Evolutionary conservation across 2,113 vertebrate genomes (phyloP), one percentile per base, ranked within the genome.

Genomic region (pig (Sus scrofa)): DNA sequence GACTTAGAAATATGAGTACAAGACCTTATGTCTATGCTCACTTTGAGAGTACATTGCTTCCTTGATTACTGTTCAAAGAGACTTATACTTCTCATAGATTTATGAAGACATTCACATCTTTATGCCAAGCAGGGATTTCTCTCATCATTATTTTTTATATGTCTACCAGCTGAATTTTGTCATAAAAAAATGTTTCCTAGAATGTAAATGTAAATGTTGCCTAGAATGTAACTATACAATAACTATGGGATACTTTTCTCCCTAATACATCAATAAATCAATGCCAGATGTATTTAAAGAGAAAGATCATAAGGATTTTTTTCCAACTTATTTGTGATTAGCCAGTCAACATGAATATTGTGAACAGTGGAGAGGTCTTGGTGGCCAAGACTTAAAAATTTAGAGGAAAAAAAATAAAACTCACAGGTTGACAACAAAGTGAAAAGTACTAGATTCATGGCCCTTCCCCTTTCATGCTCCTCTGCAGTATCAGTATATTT

Each of bases 91-190:
- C 18, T 54, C 65, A 70, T 27, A 94, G 89, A 90, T 97, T 96
- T 97, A 82, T 91, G 62, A 96, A 96, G 86, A 96, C 52, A 92
- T 24, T 84, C 74, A 89, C n/a, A 70, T 93, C 54, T 95, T 95
- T 88, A 83, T 93, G 24, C 30, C 39, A 56, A 74, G 34, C 34
- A 90, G 26, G 78, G 18, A 91, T 93, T 96, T 95, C 54, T 96
- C 27, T 58, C 56, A 65, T 96, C 62, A 79, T 90, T 96, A 97
- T 96, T 96, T 97, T 96, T 82, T 84, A 37, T 90, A 70, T 79
- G 54, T 18, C 54, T 87, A 82, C 30, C 24, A 86, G 62, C 88
- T 96, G 75, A 85, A 82, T 90, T 96, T 92, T 96, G 11, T 89
- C 34, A 93, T 89, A 94, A 96, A 58, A 58, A 97, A 83, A 74